A percentile compares a stretch with the other conserved stretches of the same genome.
Evolutionary conservation across 2,888 invertebrate genomes (phyloP).

Genomic region (Lutraria lutraria): DNA sequence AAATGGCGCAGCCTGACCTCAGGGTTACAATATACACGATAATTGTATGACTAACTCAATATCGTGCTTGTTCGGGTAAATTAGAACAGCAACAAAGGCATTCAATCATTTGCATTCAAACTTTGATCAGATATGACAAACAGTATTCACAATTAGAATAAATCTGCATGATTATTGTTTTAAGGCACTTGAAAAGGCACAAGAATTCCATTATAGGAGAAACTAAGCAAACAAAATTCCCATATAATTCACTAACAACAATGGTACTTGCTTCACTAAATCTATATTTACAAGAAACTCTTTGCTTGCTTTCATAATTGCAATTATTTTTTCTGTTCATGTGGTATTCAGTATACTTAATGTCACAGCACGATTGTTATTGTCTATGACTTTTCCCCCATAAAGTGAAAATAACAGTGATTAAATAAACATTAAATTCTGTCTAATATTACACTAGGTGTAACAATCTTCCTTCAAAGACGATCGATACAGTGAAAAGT

Average conservation of each 20-base stretch:
- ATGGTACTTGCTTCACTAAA: not conserved
- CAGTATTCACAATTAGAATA: slow-evolving; percentile 19
- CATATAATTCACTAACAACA: not conserved
- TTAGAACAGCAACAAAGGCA: not conserved
- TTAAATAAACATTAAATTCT: slow-evolving; percentile 46
- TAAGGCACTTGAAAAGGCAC: not conserved
- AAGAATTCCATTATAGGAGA: not conserved
- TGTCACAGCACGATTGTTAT: slow-evolving; percentile 30
- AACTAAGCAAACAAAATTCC: not conserved
- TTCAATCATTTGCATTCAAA: not conserved
- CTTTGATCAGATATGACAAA: slow-evolving; percentile 8
- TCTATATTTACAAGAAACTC: slow-evolving; percentile 8
- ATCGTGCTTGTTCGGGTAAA: not conserved
- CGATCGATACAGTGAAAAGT: not conserved
- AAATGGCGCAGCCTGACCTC: too few relatives aligned
- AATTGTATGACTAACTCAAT: not conserved
- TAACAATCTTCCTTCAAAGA: slow-evolving; percentile 4
- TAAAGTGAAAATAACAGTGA: slow-evolving; percentile 35
- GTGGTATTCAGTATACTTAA: slow-evolving; percentile 23
- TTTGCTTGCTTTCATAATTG: slow-evolving; percentile 4
- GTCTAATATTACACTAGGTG: slow-evolving; percentile 15
- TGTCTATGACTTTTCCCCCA: slow-evolving; percentile 15
- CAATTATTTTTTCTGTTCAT: slow-evolving; percentile 18
- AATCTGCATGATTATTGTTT: slow-evolving; percentile 14
- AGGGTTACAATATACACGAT: not conserved